Base-by-base conservation (phyloP, 2,888 invertebrate genomes). In the Ceriagrion tenellum region DNA sequence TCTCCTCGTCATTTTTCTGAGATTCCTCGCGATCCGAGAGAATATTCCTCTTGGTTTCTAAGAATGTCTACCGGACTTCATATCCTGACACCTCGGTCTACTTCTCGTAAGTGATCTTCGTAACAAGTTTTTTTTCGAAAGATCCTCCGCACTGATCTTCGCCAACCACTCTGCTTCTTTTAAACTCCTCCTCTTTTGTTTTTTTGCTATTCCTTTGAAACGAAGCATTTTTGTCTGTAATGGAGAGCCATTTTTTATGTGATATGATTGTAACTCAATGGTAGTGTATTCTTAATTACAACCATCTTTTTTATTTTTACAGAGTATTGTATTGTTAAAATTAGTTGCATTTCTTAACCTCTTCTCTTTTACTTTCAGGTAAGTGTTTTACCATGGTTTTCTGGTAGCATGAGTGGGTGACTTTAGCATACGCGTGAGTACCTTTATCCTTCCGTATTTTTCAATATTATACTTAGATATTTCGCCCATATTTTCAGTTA, bases 41-140 rank as follows among this genome's bases (percentile, higher is more conserved):
- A 55, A 16, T n/a, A 55, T 89, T 0, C 55, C 55, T 8, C 88
- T 40, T 23, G 88, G 35, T 47, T 55, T 40, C 88, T 88, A 16
- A 12, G 47, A 18, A n/a, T n/a, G 47, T 88, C 40, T 20, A 59
- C 47, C 23, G 26, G 10, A 1, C 35, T 2, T 13, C 20, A 16
- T 88, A n/a, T 88, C 69, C n/a, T n/a, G 69, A n/a, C 69, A n/a
- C n/a, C 69, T 69, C n/a, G n/a, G n/a, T 69, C 69, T 26, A 69
- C 69, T 69, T 59, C 59, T 59, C 59, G 18, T 69, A n/a, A 69
- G 69, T n/a, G n/a, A 69, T 69, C 69, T 69, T 69, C 12, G 23
- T n/a, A n/a, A 10, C n/a, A 3, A n/a, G 69, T 69, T 69, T 69
- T 69, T 69, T n/a, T 69, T 59, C 59, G 12, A 6, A 59, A 10